Conservation (phyloP, 2,888 invertebrate genomes). For the Steinernema carpocapsae region DNA sequence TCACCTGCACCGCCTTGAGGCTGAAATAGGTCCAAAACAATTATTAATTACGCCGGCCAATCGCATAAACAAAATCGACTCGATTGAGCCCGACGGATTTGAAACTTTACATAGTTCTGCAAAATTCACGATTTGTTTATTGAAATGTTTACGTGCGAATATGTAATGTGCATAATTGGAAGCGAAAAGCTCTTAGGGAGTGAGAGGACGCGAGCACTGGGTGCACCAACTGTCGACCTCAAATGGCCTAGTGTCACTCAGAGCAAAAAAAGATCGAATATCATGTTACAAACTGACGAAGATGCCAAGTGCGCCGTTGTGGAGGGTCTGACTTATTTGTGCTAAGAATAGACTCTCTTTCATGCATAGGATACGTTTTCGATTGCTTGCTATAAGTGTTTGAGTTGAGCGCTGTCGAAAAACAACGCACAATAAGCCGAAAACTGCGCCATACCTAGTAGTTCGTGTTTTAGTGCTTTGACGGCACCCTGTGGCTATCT, state of each 20-base stretch:
- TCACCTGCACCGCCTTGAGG: constrained; percentile 2
- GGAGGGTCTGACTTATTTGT: not conserved
- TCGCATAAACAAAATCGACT: constrained; percentile 23
- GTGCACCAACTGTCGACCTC: constrained; percentile 23
- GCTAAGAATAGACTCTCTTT: not conserved
- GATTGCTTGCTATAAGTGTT: not conserved
- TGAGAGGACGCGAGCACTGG: constrained; percentile 16
- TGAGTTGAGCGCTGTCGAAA: not conserved
- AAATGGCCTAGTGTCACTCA: constrained; percentile 25
- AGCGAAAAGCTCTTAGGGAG: not conserved
- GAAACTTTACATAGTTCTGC: no score
- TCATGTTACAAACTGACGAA: not conserved
- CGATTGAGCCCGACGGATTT: not conserved
- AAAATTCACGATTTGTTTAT: constrained; percentile 3
- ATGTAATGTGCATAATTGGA: constrained; percentile 21
- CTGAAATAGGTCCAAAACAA: constrained; percentile 9
- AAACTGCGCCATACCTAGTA: not conserved
- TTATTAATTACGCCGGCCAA: constrained; percentile 17
- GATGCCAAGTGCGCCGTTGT: not conserved
- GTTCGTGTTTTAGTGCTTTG: no score
- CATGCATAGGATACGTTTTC: constrained; percentile 12
- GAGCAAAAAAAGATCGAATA: not conserved
- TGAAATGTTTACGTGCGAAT: not conserved
- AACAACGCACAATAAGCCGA: not conserved
- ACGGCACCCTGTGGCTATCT: no score